Conservation (phyloP, 1,140 invertebrate species). For the Eriocheir sinensis region DNA sequence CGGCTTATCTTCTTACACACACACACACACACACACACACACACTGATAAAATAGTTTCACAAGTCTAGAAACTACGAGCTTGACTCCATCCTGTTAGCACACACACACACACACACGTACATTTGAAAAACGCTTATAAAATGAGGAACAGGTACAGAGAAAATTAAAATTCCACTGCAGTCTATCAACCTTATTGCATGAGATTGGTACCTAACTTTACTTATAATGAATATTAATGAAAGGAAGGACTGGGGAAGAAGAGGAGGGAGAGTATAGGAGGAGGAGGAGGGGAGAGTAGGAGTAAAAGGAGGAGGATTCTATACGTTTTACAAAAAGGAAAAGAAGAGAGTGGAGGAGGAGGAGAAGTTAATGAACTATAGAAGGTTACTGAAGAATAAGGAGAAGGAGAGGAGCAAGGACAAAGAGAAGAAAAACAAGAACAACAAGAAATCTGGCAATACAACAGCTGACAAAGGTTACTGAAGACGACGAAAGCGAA, state of each 20-base stretch:
- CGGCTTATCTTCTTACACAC: background rate
- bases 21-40: constrained; percentile 2
- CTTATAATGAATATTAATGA: background rate
- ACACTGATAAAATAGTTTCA: too few relatives aligned
- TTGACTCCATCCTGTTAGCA: too few relatives aligned
- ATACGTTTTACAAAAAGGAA: background rate
- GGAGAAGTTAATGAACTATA: background rate
- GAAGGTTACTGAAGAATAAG: background rate
- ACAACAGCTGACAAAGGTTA: too few relatives aligned
- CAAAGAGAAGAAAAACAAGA: background rate
- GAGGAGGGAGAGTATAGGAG: background rate
- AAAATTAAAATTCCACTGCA: too few relatives aligned
- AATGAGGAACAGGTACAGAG: too few relatives aligned
- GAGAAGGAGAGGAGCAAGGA: background rate
- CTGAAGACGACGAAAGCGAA: too few relatives aligned
- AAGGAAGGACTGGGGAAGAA: background rate
- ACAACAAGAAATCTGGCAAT: too few relatives aligned
- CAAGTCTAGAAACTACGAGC: too few relatives aligned
- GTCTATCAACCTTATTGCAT: too few relatives aligned
- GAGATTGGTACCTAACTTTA: background rate
- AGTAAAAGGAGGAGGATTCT: background rate
- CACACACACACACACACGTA: constrained; percentile 22
- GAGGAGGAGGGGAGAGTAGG: background rate
- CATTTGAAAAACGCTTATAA: background rate
- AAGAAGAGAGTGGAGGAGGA: background rate